A percentile compares a stretch with the other conserved stretches of the same genome.
Conservation (phyloP, 1,140 invertebrate species). For the Pseudomyrmex gracilis region DNA sequence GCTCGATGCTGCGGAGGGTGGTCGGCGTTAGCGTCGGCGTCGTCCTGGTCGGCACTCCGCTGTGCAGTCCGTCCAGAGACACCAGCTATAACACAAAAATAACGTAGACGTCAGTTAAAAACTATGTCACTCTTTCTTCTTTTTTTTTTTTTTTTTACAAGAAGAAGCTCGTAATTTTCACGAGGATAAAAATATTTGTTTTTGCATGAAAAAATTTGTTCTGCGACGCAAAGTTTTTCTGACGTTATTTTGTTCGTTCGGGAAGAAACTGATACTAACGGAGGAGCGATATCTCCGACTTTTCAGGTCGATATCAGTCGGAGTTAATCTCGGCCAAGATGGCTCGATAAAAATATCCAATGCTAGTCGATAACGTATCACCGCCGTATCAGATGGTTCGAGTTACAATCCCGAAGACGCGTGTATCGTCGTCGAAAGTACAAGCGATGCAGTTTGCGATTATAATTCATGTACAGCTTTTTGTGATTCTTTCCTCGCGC, state of each 20-base stretch:
- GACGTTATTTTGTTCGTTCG: constrained; percentile 4
- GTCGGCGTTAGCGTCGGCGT: constrained; percentile 97
- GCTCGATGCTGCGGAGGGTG: constrained; percentile 95
- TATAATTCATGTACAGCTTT: constrained; percentile 1
- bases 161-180: not conserved
- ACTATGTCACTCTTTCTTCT: not conserved
- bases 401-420: constrained; percentile 43
- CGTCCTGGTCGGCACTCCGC: constrained; percentile 94
- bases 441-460: constrained; percentile 10
- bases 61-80: constrained; percentile 92
- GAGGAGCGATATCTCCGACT: constrained; percentile 49
- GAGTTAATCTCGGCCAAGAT: constrained; percentile 63
- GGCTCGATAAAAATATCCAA: constrained; percentile 78
- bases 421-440: constrained; percentile 67
- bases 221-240: not conserved
- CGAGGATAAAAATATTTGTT: too few relatives aligned
- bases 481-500: constrained; percentile 29
- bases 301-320: constrained; percentile 55
- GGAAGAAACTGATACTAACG: constrained; percentile 17
- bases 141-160: not conserved
- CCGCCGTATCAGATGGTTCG: constrained; percentile 50
- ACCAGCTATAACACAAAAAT: constrained; percentile 89
- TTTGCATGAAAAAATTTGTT: not conserved
- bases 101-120: constrained; percentile 7
- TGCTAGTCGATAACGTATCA: constrained; percentile 78